Conservation (phyloP, 2,888 invertebrate genomes). For the Abrostola triplasia region DNA sequence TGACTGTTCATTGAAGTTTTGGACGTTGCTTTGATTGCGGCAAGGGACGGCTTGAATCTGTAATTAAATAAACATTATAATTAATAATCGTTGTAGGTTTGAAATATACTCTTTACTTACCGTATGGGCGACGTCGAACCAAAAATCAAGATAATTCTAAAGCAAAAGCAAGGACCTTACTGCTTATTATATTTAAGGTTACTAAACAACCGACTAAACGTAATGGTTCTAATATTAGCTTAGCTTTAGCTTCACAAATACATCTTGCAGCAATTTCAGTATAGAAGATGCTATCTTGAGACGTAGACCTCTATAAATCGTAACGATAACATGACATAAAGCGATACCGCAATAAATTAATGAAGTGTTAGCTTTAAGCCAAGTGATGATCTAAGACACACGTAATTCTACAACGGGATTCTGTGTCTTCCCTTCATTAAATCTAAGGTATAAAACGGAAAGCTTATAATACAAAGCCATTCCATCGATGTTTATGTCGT, state of each 20-base stretch:
- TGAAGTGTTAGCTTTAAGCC: too few relatives aligned
- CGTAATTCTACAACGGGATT: neutral
- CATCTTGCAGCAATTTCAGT: too few relatives aligned
- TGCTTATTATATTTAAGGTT: neutral
- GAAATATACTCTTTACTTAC: neutral
- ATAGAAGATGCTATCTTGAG: too few relatives aligned
- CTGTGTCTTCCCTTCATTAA: neutral
- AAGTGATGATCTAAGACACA: too few relatives aligned
- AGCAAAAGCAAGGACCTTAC: neutral
- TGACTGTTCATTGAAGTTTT: conserved; percentile 93
- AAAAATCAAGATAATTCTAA: too few relatives aligned
- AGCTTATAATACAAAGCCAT: neutral
- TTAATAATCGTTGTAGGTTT: neutral
- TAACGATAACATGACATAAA: too few relatives aligned
- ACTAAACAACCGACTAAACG: too few relatives aligned
- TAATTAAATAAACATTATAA: conserved; percentile 47
- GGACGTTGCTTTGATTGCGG: conserved; percentile 93
- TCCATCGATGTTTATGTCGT: conserved; percentile 31
- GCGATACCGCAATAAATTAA: too few relatives aligned
- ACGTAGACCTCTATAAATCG: too few relatives aligned
- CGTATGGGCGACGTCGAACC: neutral
- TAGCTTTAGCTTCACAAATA: too few relatives aligned
- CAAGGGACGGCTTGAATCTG: conserved; percentile 94
- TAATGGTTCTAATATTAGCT: too few relatives aligned
- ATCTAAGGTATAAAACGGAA: too few relatives aligned